Evolutionary conservation across 2,797 vertebrate species (phyloP), one percentile per base, ranked within the genome.

Genomic region (Malacoraja senta): DNA sequence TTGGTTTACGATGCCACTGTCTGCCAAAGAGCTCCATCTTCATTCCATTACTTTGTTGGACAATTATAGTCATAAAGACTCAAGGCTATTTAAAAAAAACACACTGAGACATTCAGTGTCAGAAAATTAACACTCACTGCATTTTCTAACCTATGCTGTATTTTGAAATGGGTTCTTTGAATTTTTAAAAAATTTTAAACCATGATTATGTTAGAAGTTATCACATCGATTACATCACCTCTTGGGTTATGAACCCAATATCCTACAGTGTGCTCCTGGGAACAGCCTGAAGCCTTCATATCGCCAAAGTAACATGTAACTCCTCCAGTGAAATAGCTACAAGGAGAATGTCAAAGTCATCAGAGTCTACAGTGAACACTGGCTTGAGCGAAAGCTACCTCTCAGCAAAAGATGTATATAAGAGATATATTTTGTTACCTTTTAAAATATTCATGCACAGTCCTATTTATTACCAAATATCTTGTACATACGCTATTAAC

Each of bases 401-500:
- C 90, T 92, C 68, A 92, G 90, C 90, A 74, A 29, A 92, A 76
- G 38, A 53, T 92, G 90, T 92, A 92, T 58, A 92, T 76, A 92
- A 92, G 95, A 96, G 94, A 95, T 95, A 95, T 95, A 95, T 94
- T 94, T 94, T 94, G 94, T 93, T 95, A 94, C 94, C 83, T 96
- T 94, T 44, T 95, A 94, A 95, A 94, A 95, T 96, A 95, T 96
- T 96, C 96, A 96, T 96, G 94, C 96, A 95, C 94, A 95, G 96
- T 94, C 74, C 26, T 94, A 97, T 97, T 97, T 97, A 97, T 97
- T 97, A 95, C 95, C 94, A 96, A 95, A 94, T 95, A 93, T 95
- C 72, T 93, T 96, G 94, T 96, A 96, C 95, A 95, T 94, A 94
- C 58, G 93, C 95, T 95, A 94, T 93, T 91, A 94, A 76, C 90